Conservation (phyloP, 2,797 vertebrate genomes). For the Megalops cyprinoides region DNA sequence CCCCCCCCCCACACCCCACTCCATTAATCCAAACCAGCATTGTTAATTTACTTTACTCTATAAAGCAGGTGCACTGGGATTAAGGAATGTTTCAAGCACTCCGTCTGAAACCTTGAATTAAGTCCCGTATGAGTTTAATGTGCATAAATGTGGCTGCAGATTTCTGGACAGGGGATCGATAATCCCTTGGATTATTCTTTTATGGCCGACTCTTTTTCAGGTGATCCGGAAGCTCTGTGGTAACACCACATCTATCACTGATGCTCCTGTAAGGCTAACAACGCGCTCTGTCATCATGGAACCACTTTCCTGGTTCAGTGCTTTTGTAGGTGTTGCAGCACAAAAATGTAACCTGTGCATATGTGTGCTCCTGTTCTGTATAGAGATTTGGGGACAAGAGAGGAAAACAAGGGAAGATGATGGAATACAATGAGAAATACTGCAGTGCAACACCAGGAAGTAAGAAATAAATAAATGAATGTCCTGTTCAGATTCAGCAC, state of each 20-base stretch:
- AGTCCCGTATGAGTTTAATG: neutral
- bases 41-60: neutral
- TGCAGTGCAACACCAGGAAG: too few relatives aligned
- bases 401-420: too few relatives aligned
- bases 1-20: too few relatives aligned
- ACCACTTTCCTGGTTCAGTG: neutral
- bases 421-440: too few relatives aligned
- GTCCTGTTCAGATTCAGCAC: too few relatives aligned
- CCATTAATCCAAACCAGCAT: neutral
- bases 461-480: too few relatives aligned
- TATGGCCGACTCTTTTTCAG: neutral
- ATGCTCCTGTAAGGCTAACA: too few relatives aligned
- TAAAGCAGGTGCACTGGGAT: neutral
- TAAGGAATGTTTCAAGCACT: neutral
- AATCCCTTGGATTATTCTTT: slow-evolving; percentile 18
- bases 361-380: neutral
- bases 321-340: slow-evolving; percentile 9
- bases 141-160: neutral
- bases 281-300: neutral
- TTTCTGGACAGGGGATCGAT: neutral
- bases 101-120: neutral
- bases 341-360: neutral
- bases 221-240: neutral
- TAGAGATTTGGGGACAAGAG: neutral
- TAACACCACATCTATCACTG: neutral